Percentiles rank a stretch among this genome's conserved stretches.
Conservation (phyloP, 2,888 invertebrate genomes). For the Agapostemon virescens region DNA sequence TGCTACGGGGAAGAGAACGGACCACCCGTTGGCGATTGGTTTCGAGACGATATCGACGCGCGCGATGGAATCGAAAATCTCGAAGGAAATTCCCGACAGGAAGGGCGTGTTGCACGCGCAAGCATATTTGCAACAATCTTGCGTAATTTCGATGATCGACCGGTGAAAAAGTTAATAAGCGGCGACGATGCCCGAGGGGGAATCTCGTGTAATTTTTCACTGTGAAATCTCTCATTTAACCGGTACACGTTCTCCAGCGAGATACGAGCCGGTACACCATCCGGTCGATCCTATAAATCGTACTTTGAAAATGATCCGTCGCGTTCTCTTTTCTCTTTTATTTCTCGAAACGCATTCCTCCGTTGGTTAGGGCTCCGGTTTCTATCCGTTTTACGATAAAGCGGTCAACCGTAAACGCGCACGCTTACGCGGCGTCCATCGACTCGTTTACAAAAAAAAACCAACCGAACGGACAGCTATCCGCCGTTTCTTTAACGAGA, state of each 20-base stretch:
- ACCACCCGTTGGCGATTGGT: constrained; percentile 31
- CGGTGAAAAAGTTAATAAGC: constrained; percentile 44
- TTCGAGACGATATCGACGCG: too few relatives aligned
- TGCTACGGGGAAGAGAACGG: neutral
- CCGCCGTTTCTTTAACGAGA: neutral
- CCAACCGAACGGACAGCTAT: neutral
- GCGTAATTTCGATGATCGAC: constrained; percentile 46
- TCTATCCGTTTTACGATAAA: neutral
- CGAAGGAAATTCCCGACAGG: constrained; percentile 20
- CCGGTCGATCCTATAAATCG: constrained; percentile 20
- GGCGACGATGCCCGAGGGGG: constrained; percentile 31
- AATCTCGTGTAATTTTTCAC: constrained; percentile 39
- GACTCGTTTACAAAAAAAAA: neutral
- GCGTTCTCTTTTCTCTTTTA: neutral
- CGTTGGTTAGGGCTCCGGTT: neutral
- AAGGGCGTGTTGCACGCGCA: constrained; percentile 12
- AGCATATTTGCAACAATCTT: constrained; percentile 26
- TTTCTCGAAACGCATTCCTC: neutral
- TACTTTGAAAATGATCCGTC: constrained; percentile 10
- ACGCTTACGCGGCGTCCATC: neutral
- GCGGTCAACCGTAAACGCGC: neutral
- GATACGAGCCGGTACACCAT: constrained; percentile 19
- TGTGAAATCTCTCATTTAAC: constrained; percentile 49
- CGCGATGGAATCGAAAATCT: neutral
- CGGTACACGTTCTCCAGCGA: constrained; percentile 14